Base-by-base conservation (phyloP, 2,888 invertebrate genomes). In the Hyppa rectilinea region DNA sequence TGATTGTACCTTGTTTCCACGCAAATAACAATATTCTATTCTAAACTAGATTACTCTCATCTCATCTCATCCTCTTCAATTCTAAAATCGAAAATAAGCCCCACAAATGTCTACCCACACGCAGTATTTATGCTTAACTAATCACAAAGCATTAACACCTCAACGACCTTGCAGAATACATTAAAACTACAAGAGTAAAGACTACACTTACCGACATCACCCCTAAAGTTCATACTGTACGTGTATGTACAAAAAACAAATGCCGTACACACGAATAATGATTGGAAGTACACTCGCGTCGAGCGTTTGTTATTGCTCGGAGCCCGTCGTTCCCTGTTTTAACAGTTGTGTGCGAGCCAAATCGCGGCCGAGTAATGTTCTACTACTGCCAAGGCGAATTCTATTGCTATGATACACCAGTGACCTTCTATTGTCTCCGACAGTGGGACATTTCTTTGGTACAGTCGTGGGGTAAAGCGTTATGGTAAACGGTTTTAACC, bases 341-440 rank as follows among this genome's bases (percentile, higher is more conserved):
- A 87, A 89, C 88, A 88, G 87, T 92, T 92, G 93, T 91, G 90
- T 86, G 87, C 75, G 92, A 92, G 95, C 94, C 94, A 95, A 94
- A 88, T 92, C 88, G 86, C 86, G 81, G 71, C 87, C 86, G 82
- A 87, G 88, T 89, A 90, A 91, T 91, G 92, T 89, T 87, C 88
- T 88, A 75, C 88, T 84, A 90, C 88, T 94, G 94, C 95, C 95
- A 95, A 95, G 86, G 90, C 92, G 88, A 92, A 93, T 94, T 92
- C 92, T 94, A 93, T 90, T 89, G 90, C 89, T 90, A 91, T 92
- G 93, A 94, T 91, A 94, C 92, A 92, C 87, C 90, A 80, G 68
- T 88, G 93, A 93, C 94, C 94, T 95, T 94, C 94, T 91, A 92
- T 93, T 94, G 93, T 95, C 92, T 94, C 87, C 88, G 78, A 85